Base-by-base conservation (phyloP, 2,113 vertebrate species). In the Xyliphius kryptos region DNA sequence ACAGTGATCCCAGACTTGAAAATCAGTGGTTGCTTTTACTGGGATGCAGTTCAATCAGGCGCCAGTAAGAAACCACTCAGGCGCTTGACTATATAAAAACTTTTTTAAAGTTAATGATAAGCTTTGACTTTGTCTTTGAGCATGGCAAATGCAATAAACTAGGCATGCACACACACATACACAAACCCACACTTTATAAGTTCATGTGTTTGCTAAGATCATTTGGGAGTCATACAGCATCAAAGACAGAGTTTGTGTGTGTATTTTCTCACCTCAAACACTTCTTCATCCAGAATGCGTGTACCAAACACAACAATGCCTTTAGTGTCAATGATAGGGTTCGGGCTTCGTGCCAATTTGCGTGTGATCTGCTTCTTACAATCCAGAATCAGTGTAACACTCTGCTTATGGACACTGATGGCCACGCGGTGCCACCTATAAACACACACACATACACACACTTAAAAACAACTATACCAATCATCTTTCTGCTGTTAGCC, bases 251-350 rank as follows among this genome's bases (percentile, higher is more conserved):
- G n/a, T 46, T n/a, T 54, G 26, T 54, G 52, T 17, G 14, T 36
- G 1, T 32, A 6, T n/a, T n/a, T n/a, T n/a, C n/a, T 79, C 75
- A 98, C 96, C 95, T 99, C 94, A 71, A 99, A 99, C 68, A 98
- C 91, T 70, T 98, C 94, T 73, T 98, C 95, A 19, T 99, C 96
- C 85, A 98, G 80, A 61, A 99, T 97, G 70, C 95, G 90, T 4
- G 96, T 95, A 65, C 96, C 96, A 14, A 99, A 99, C 0, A 99
- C 94, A 0, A 97, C 82, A 71, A 99, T 99, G 73, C 96, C 96
- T 0, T 94, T 97, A 73, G 91, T 89, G 0, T 99, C 96, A 11
- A 99, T 81, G 61, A 92, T 80, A 56, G 95, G 92, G 38, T 87
- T 83, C 20, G 88, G 82, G 1, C 91, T 93, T 38, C 96, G 81